These are phyloP conservation scores for Apteryx mantelli DNA, from an alignment of 2,113 vertebrate genomes.

Conservation along the genomic window DNA sequence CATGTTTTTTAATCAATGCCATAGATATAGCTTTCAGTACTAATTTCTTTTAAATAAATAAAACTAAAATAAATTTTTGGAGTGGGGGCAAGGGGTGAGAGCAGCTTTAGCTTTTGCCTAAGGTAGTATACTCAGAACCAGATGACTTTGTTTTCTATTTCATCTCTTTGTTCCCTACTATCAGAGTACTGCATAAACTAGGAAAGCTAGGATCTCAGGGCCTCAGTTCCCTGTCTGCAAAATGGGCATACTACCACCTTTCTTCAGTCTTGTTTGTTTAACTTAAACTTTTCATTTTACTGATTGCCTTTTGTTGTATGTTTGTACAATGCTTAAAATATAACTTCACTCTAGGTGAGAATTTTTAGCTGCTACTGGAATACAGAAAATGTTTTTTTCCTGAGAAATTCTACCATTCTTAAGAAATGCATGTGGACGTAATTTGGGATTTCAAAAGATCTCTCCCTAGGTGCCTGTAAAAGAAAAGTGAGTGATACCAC, in stretches of 20 bases:
- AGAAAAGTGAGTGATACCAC: background rate
- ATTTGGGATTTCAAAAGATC: background rate
- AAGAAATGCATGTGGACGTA: background rate
- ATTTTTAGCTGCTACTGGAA: background rate
- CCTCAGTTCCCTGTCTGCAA: background rate
- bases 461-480: background rate
- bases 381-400: background rate
- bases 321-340: background rate
- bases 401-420: background rate
- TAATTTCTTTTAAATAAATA: background rate
- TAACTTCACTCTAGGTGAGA: accelerated
- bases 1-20: background rate
- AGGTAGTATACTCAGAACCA: background rate
- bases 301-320: background rate
- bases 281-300: background rate
- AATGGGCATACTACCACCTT: background rate
- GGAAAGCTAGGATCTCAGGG: background rate
- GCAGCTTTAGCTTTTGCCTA: background rate
- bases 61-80: background rate
- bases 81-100: accelerated
- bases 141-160: background rate
- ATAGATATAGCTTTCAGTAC: background rate
- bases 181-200: background rate
- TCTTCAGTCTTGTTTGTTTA: background rate
- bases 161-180: background rate